Evolutionary conservation across 2,797 vertebrate genomes (phyloP).

Genomic region (Manis pentadactyla): DNA sequence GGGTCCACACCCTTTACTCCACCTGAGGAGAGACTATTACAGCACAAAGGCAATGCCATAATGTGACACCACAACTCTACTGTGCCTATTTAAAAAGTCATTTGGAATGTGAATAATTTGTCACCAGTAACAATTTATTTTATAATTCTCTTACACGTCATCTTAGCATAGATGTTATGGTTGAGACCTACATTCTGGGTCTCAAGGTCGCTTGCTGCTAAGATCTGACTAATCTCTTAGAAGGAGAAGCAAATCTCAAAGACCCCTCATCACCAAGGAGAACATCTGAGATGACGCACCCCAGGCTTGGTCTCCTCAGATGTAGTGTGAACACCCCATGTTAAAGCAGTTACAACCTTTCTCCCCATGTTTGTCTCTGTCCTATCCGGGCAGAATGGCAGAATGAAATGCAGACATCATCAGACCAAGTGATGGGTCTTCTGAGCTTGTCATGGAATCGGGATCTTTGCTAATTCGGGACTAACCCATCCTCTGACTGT

Average conservation of each 20-base stretch:
- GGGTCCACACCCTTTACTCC: rapidly evolving
- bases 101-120: too few species aligned
- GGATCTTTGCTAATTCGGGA: too few species aligned
- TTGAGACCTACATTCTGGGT: background rate
- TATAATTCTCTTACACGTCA: background rate
- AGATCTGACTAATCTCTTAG: too few species aligned
- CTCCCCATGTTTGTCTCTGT: background rate
- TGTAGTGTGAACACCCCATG: too few species aligned
- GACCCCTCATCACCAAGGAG: background rate
- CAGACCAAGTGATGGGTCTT: rapidly evolving
- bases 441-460: background rate
- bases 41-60: rapidly evolving
- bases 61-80: too few species aligned
- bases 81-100: background rate
- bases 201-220: rapidly evolving
- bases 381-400: background rate
- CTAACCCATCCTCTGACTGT: background rate
- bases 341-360: background rate
- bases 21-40: background rate
- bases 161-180: background rate
- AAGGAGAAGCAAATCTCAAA: background rate
- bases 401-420: too few species aligned
- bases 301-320: background rate
- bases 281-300: background rate
- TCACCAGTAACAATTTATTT: background rate